Evolutionary conservation across 1,140 invertebrate genomes (phyloP), one percentile per base, ranked within the genome.

Genomic region (Plectus sambesii): DNA sequence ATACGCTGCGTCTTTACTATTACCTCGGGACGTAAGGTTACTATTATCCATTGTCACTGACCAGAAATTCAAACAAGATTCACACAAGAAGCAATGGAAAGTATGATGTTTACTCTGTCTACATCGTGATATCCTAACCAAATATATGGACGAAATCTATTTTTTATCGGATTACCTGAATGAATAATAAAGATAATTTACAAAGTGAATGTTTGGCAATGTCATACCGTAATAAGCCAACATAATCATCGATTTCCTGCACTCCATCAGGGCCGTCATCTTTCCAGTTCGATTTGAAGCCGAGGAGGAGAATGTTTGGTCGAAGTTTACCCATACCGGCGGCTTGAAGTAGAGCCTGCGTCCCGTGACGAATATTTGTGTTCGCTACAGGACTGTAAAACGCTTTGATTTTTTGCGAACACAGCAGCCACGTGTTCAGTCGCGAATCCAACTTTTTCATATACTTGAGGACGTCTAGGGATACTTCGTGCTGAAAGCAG

Each of bases 251-350:
- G 30, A 56, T 56, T 68, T 85, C 80, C 22, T 78, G 75, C 5
- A 88, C 71, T 49, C 83, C 78, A 33, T 80, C 74, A 2, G 69
- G 70, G 5, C 80, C 72, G 68, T 85, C 84, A 1, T 72, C 78
- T 52, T 78, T 75, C 89, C 89, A 94, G 69, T 90, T 79, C 49
- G 79, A 76, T 70, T 92, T 93, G 70, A 83, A 92, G 2, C 89
- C 89, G 79, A 96, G 81, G 55, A 96, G 73, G 23, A 94, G 70
- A 22, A 92, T 85, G 69, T 96, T 96, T 0, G 90, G 89, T 12
- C 79, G 75, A 27, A 94, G 75, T 71, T 88, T 88, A 2, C 89
- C 89, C 23, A 94, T 78, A 6, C 89, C 89, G 1, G 80, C 73
- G 4, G 57, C 60, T 69, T 74, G 70, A 50, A 74, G 59, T 0